Percentiles rank a stretch among this genome's conserved stretches.
Conservation (phyloP, 1,140 invertebrate genomes). For the Drosophila lacteicornis region DNA sequence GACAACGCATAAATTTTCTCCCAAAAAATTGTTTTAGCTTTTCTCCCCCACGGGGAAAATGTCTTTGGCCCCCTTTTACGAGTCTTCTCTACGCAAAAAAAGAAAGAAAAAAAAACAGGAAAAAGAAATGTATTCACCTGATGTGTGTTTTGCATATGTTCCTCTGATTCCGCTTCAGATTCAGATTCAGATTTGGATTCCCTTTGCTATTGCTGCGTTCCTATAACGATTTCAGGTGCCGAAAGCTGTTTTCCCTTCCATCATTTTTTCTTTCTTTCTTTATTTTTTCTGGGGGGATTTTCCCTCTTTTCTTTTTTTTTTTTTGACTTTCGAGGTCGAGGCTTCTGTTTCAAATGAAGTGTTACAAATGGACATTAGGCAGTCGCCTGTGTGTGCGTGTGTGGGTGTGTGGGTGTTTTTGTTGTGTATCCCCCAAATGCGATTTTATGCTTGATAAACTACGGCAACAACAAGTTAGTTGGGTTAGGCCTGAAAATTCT, state of each 20-base stretch:
- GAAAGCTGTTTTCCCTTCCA: conserved; percentile 33
- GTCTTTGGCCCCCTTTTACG: conserved; percentile 1
- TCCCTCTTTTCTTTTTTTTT: conserved; percentile 38
- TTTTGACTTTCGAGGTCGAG: conserved; percentile 67
- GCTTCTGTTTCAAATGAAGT: conserved; percentile 81
- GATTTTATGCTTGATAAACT: conserved; percentile 83
- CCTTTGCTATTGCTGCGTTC: conserved; percentile 9
- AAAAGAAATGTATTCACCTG: conserved; percentile 39
- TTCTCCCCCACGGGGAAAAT: conserved; percentile 6
- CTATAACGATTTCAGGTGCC: conserved; percentile 22
- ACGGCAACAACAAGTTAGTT: conserved; percentile 64
- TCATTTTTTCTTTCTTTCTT: conserved; percentile 17
- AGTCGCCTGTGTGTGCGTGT: neutral
- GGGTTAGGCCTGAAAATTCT: conserved; percentile 55
- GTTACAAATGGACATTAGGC: conserved; percentile 81
- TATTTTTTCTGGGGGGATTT: neutral
- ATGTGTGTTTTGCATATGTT: conserved; percentile 54
- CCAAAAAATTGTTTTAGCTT: conserved; percentile 23
- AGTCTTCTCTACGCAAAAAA: neutral
- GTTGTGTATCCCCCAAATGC: conserved; percentile 60
- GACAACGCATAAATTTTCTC: conserved; percentile 33
- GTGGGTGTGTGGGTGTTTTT: conserved; percentile 14
- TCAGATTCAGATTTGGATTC: conserved; percentile 19
- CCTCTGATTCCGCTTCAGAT: conserved; percentile 4
- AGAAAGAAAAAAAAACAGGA: neutral